Conservation (phyloP, 2,888 invertebrate genomes). For the Micoletzkya japonica region DNA sequence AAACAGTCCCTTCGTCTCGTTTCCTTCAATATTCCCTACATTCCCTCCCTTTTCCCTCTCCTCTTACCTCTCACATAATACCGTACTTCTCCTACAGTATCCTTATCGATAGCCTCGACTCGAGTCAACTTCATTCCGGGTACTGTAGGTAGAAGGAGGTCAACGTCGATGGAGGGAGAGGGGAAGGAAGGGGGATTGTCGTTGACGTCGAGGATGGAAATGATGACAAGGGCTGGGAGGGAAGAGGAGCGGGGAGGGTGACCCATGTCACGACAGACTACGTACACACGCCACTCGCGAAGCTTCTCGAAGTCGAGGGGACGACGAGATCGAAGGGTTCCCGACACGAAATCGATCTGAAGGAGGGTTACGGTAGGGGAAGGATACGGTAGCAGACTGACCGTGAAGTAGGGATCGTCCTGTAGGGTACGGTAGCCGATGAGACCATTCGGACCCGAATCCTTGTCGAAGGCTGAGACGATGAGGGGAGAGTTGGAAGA, state of each 20-base stretch:
- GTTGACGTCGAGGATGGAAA: constrained; percentile 70
- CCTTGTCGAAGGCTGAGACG: constrained; percentile 80
- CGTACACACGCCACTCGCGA: constrained; percentile 42
- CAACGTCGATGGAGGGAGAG: constrained; percentile 1
- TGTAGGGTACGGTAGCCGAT: constrained; percentile 65
- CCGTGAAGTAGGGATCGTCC: constrained; percentile 28
- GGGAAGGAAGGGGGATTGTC: constrained; percentile 32
- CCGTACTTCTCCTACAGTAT: constrained; percentile 55
- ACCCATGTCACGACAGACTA: constrained; percentile 68
- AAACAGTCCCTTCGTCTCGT: constrained; percentile 5
- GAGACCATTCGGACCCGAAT: constrained; percentile 82
- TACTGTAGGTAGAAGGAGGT: constrained; percentile 28
- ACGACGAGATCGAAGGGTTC: constrained; percentile 79
- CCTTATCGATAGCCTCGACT: constrained; percentile 64
- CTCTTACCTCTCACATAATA: constrained; percentile 33
- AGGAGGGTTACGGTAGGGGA: constrained; percentile 63
- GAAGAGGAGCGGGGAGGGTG: constrained; percentile 80
- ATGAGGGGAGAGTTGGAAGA: constrained; percentile 70
- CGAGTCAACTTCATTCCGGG: constrained; percentile 59
- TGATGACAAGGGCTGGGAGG: constrained; percentile 78
- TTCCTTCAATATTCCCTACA: constrained; percentile 18
- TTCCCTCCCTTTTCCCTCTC: not conserved
- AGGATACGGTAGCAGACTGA: not conserved
- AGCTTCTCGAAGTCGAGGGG: constrained; percentile 80
- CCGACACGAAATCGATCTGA: constrained; percentile 82